These are phyloP conservation scores for Gambusia holbrooki DNA, from an alignment of 2,113 vertebrate species.

Conservation along the genomic window DNA sequence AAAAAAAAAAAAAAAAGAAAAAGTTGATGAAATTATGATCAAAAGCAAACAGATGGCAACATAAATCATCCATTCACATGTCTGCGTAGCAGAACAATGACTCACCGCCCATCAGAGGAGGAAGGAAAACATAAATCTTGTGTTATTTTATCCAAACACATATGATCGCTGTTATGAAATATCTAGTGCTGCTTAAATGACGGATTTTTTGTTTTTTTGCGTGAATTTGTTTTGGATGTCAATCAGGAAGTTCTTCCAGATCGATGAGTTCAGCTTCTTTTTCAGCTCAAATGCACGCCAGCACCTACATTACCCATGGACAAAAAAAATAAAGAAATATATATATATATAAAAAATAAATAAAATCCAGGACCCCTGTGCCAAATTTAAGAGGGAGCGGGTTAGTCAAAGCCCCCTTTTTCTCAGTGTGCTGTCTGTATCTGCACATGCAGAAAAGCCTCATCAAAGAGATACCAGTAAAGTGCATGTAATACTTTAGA, in stretches of 20 bases:
- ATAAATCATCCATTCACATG: slow-evolving; percentile 74
- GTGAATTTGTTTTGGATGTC: not conserved
- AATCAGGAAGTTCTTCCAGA: not conserved
- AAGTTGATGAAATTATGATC: slow-evolving; percentile 72
- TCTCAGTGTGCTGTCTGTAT: slow-evolving; percentile 79
- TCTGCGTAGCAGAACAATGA: slow-evolving; percentile 69
- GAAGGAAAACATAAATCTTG: slow-evolving; percentile 60
- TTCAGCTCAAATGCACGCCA: slow-evolving; percentile 7
- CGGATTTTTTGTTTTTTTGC: not conserved
- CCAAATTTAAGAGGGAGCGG: slow-evolving; percentile 70
- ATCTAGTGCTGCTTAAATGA: not conserved
- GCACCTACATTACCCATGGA: slow-evolving; percentile 38
- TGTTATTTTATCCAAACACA: slow-evolving; percentile 6
- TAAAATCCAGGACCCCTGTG: slow-evolving; percentile 57
- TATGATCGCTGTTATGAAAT: not conserved
- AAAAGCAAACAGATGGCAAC: slow-evolving; percentile 73
- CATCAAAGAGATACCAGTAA: slow-evolving; percentile 84
- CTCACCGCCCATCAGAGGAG: slow-evolving; percentile 65
- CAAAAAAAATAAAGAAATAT: not conserved
- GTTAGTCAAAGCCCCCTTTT: slow-evolving; percentile 67
- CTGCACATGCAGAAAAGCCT: slow-evolving; percentile 83
- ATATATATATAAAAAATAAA: too few relatives aligned
- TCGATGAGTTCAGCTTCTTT: slow-evolving; percentile 18
- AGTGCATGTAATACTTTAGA: slow-evolving; percentile 87
- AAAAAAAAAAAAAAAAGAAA: slow-evolving; percentile 40